Percentiles rank a stretch among this genome's conserved stretches.
phyloP scores from a whole-genome alignment of 2,113 vertebrate genomes.

The Calidris pugnax region DNA sequence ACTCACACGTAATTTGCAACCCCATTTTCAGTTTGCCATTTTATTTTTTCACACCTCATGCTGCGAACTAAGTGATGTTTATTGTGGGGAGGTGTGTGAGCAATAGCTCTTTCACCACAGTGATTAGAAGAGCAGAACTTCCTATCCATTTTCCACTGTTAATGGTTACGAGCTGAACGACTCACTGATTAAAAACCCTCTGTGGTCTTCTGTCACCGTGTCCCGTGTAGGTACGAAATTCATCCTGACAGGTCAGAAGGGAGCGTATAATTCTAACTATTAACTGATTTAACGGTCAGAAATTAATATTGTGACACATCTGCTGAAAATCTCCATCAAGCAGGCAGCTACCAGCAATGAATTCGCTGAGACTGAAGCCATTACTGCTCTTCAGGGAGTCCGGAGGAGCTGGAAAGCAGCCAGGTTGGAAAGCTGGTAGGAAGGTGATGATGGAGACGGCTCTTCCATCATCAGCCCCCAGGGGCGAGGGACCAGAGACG shows the following conservation, averaged over 20 bases:
- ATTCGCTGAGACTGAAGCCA: background rate
- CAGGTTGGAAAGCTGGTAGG: background rate
- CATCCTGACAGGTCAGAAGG: background rate
- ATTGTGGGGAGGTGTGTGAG: background rate
- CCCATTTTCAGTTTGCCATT: background rate
- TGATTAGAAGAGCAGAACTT: background rate
- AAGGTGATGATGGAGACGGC: background rate
- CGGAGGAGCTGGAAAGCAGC: background rate
- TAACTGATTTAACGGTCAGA: background rate
- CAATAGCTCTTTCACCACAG: background rate
- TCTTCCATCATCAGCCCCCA: background rate
- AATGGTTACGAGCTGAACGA: background rate
- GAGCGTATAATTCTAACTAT: background rate
- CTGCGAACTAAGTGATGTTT: background rate
- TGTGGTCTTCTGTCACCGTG: accelerated
- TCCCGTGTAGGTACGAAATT: background rate
- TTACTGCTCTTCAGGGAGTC: background rate
- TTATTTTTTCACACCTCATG: background rate
- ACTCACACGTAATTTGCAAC: background rate
- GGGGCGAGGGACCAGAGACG: accelerated
- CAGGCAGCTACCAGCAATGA: background rate
- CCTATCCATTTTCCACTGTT: background rate
- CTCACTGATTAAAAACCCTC: background rate
- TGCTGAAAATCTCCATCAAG: background rate
- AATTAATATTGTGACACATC: background rate